Conservation (phyloP, 1,140 invertebrate genomes). For the Philotrypesis tridentata region DNA sequence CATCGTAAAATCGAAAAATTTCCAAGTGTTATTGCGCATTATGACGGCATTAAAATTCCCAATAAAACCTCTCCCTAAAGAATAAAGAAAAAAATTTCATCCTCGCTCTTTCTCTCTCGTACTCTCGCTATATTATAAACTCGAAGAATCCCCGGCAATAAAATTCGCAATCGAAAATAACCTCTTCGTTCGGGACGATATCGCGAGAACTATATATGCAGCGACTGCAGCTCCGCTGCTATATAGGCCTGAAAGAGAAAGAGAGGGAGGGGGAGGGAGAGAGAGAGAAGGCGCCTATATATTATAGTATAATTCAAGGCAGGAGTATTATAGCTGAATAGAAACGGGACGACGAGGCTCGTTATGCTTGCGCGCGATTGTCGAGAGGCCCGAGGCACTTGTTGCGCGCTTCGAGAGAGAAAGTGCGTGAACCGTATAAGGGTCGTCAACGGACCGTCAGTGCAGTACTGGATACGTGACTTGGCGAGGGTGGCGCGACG, state of each 20-base stretch:
- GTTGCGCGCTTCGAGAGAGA: constrained; percentile 33
- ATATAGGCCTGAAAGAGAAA: background rate
- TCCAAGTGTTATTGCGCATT: background rate
- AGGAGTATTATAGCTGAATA: background rate
- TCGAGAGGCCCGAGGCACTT: constrained; percentile 39
- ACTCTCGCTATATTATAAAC: background rate
- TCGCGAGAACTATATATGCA: background rate
- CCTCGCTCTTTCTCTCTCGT: too few relatives aligned
- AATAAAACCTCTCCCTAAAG: background rate
- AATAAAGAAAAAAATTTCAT: background rate
- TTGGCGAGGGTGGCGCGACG: constrained; percentile 5
- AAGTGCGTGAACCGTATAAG: constrained; percentile 21
- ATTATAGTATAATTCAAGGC: background rate
- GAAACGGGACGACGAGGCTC: constrained; percentile 14
- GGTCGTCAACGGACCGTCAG: constrained; percentile 37
- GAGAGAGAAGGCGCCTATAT: background rate
- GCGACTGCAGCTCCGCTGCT: too few relatives aligned
- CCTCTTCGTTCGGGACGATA: background rate
- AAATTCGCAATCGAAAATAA: background rate
- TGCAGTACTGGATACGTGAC: constrained; percentile 35
- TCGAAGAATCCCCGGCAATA: background rate
- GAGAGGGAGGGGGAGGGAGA: background rate
- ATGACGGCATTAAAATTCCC: background rate
- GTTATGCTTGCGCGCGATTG: constrained; percentile 25
- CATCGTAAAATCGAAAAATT: background rate